phyloP scores from a whole-genome alignment of 1,140 invertebrate species.

The Helicoverpa armigera region DNA sequence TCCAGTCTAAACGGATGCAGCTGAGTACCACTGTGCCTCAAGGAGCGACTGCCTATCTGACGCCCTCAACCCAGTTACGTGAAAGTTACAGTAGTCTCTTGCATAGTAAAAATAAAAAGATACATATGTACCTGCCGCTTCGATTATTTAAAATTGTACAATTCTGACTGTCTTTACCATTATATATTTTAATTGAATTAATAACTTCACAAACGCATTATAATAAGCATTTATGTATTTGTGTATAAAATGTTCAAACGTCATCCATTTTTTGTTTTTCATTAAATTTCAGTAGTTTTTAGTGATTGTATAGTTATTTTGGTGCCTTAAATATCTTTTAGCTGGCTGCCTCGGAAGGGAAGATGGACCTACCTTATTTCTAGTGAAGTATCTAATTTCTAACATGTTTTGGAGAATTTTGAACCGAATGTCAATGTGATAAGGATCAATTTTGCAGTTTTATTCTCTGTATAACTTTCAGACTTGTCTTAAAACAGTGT shows the following conservation, averaged over 20 bases:
- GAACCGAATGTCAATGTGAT: background rate
- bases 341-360: background rate
- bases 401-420: background rate
- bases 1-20: too few relatives aligned
- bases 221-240: slow-evolving; percentile 33
- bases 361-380: background rate
- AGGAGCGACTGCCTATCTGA: too few relatives aligned
- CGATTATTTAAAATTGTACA: too few relatives aligned
- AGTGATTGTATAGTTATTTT: slow-evolving; percentile 35
- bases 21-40: too few relatives aligned
- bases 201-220: background rate
- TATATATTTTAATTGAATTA: background rate
- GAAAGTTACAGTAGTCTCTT: too few relatives aligned
- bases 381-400: background rate
- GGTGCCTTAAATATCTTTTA: slow-evolving; percentile 41
- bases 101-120: too few relatives aligned
- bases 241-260: slow-evolving; percentile 31
- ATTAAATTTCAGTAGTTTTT: slow-evolving; percentile 22
- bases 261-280: background rate
- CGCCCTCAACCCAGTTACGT: too few relatives aligned
- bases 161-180: background rate
- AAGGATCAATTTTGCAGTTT: too few relatives aligned
- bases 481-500: too few relatives aligned
- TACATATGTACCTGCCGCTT: too few relatives aligned
- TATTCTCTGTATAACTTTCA: too few relatives aligned